Conservation (phyloP, 1,140 invertebrate species). For the Pinna nobilis region DNA sequence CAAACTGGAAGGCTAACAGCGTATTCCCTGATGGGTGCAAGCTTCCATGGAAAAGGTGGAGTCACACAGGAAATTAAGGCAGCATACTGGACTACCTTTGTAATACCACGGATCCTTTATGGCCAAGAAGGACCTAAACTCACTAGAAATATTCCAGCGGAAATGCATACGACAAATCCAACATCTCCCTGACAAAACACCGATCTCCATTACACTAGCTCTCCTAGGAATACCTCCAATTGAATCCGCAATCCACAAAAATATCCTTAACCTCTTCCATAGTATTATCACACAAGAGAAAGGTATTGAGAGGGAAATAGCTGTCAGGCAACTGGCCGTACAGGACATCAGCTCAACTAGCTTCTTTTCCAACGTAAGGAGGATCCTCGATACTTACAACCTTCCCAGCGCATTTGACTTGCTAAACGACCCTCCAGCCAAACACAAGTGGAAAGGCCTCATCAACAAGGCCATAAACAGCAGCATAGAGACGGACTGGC, state of each 20-base stretch:
- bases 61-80: background rate
- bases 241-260: background rate
- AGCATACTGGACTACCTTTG: background rate
- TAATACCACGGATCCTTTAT: background rate
- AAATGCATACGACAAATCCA: background rate
- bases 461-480: background rate
- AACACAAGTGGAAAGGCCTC: conserved; percentile 5
- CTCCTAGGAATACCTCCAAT: conserved; percentile 5
- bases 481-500: background rate
- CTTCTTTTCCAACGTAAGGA: conserved; percentile 18
- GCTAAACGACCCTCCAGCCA: background rate
- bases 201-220: background rate
- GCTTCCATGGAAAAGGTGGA: conserved; percentile 10
- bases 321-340: background rate
- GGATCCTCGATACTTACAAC: background rate
- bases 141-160: background rate
- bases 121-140: background rate
- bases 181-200: background rate
- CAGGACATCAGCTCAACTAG: background rate
- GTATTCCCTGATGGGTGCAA: conserved; percentile 14
- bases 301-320: background rate
- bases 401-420: conserved; percentile 5
- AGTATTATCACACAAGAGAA: background rate
- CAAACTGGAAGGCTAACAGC: background rate
- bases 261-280: background rate